These are phyloP conservation scores for Pagrus major DNA, from an alignment of 2,113 vertebrate species.

Conservation along the genomic window DNA sequence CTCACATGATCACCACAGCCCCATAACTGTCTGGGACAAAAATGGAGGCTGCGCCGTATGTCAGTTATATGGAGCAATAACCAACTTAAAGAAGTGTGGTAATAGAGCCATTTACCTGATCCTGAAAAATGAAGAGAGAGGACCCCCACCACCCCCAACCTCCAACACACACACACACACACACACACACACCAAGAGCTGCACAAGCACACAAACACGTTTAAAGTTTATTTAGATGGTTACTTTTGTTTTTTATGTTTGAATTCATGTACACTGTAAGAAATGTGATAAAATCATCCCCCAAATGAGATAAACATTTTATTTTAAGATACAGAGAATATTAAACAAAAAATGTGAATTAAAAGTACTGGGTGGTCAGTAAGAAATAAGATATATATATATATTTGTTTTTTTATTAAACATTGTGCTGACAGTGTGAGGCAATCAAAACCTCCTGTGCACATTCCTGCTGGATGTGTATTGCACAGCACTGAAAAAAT, in stretches of 20 bases:
- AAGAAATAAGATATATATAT: too few species aligned
- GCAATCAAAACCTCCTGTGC: not conserved
- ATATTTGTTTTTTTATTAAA: too few species aligned
- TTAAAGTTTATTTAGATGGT: not conserved
- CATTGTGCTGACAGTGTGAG: not conserved
- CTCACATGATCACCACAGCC: slow-evolving; percentile 83
- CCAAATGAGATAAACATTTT: not conserved
- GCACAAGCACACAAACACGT: not conserved
- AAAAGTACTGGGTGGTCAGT: slow-evolving; percentile 6
- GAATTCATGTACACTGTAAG: not conserved
- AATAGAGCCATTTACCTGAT: slow-evolving; percentile 86
- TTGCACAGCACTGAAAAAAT: not conserved
- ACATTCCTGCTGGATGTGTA: not conserved
- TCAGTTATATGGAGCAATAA: slow-evolving; percentile 88
- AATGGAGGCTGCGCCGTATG: slow-evolving; percentile 85
- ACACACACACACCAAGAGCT: slow-evolving; percentile 14
- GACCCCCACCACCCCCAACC: not conserved
- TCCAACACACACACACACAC: not conserved
- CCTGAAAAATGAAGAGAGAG: slow-evolving; percentile 75
- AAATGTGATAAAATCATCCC: not conserved
- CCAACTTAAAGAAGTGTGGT: slow-evolving; percentile 85
- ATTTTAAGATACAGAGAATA: not conserved
- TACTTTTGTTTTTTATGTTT: not conserved
- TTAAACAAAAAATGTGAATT: not conserved
- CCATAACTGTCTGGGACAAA: slow-evolving; percentile 86